Base-by-base conservation (phyloP, 2,797 vertebrate genomes). In the Pseudomugil tenellus region DNA sequence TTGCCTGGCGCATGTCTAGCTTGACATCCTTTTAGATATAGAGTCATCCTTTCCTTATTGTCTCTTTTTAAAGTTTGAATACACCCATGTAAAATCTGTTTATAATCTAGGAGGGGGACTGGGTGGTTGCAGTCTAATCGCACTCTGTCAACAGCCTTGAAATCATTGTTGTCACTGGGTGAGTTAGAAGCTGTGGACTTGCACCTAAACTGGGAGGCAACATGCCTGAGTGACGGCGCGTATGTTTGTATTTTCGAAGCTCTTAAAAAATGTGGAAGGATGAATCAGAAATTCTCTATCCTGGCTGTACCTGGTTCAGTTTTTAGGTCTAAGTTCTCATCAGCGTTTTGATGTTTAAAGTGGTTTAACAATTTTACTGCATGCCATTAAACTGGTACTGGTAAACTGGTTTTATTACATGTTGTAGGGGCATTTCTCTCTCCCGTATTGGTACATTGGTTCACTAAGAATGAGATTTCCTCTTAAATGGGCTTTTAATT, bases 91-190 rank as follows among this genome's bases (percentile, higher is more conserved):
- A 48, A 65, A 53, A 48, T 75, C 41, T 69, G 75, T 81, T 85
- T 72, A 65, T 74, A 52, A 62, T 86, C 55, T 51, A 75, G 77
- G 77, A 80, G 71, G 74, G 74, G 83, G 51, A 23, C 55, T 1
- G 73, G 65, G 49, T 60, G 35, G 66, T 67, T 74, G 32, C 62
- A 60, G 64, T 62, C 21, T 73, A 72, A 81, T 83, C 52, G 3
- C 66, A 17, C 67, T 76, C 67, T 73, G 68, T 90, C 85, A 88
- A 77, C 84, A 81, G 70, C 46, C 23, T 69, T 78, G 70, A 70
- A 85, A 46, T 79, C 64, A 65, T 70, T 84, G 83, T 91, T 86
- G 72, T 75, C 75, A 28, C 48, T 81, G 69, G 58, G 67, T 56
- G 55, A 74, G 61, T 67, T 55, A 17, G 16, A 70, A 57, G 74